Percentiles rank a stretch among this genome's conserved stretches.
Conservation (phyloP, 2,888 invertebrate species). For the Agrilus mali region DNA sequence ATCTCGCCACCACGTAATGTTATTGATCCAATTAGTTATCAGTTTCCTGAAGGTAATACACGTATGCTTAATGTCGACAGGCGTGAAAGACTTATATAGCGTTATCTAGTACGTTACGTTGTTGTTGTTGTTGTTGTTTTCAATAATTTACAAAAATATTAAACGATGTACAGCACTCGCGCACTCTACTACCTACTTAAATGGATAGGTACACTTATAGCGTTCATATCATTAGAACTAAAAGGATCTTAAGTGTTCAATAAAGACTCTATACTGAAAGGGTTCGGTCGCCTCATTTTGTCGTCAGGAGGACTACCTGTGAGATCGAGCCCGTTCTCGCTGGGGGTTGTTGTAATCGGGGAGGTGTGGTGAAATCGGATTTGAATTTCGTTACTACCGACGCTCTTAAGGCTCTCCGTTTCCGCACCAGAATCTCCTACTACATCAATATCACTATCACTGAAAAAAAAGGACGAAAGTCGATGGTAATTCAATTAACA, state of each 20-base stretch:
- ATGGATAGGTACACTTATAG: not conserved
- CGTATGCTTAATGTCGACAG: too few species aligned
- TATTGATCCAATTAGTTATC: too few species aligned
- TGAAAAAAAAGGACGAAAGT: constrained; percentile 24
- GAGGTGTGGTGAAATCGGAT: constrained; percentile 3
- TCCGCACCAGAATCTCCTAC: constrained; percentile 69
- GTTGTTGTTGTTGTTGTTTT: too few species aligned
- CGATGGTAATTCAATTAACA: constrained; percentile 7
- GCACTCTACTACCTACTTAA: too few species aligned
- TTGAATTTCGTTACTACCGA: constrained; percentile 26
- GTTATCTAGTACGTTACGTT: too few species aligned
- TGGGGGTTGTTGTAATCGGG: constrained; percentile 14
- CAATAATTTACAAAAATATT: not conserved
- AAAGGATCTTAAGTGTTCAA: constrained; percentile 50
- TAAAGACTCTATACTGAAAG: constrained; percentile 82
- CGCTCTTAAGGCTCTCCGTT: constrained; percentile 51
- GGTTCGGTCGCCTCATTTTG: constrained; percentile 53
- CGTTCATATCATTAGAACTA: not conserved
- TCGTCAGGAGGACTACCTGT: constrained; percentile 36
- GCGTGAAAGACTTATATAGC: not conserved
- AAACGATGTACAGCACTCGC: not conserved
- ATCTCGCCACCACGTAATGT: too few species aligned
- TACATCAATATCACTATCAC: constrained; percentile 71
- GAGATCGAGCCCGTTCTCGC: constrained; percentile 31
- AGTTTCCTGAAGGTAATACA: too few species aligned